These are phyloP conservation scores for Tetheella fluctuosa DNA, from an alignment of 2,888 invertebrate genomes.

Conservation along the genomic window DNA sequence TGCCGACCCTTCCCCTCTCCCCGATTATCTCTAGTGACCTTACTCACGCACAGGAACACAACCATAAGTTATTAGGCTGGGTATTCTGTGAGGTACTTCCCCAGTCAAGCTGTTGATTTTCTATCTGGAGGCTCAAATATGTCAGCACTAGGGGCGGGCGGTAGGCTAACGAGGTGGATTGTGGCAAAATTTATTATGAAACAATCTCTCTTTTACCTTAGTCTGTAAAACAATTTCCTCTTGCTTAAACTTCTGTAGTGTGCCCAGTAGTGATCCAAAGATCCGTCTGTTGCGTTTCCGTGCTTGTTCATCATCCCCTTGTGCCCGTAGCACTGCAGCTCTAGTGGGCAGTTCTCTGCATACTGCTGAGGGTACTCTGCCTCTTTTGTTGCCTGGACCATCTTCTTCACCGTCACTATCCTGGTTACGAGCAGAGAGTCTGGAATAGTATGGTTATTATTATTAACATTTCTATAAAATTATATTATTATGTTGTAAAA, in stretches of 20 bases:
- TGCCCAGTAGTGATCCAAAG: constrained; percentile 97
- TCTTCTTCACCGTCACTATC: constrained; percentile 82
- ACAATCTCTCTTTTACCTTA: constrained; percentile 71
- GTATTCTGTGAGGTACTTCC: too few relatives aligned
- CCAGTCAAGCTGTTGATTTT: too few relatives aligned
- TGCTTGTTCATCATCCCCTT: constrained; percentile 92
- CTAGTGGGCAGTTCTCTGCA: constrained; percentile 93
- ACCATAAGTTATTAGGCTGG: too few relatives aligned
- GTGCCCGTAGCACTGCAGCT: constrained; percentile 85
- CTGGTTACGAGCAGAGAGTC: constrained; percentile 70
- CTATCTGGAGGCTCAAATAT: too few relatives aligned
- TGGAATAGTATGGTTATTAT: constrained; percentile 33
- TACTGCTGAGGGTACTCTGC: constrained; percentile 87
- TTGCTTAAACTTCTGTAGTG: constrained; percentile 96
- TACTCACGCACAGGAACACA: too few relatives aligned
- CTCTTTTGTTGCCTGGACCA: constrained; percentile 59
- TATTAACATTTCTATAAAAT: neutral
- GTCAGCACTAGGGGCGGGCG: too few relatives aligned
- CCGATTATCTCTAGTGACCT: too few relatives aligned
- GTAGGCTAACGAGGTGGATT: too few relatives aligned
- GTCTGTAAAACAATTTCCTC: constrained; percentile 96
- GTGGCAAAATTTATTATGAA: too few relatives aligned
- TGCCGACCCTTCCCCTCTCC: too few relatives aligned
- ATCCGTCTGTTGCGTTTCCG: constrained; percentile 95
- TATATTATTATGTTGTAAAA: neutral